Percentiles rank a stretch among this genome's conserved stretches.
phyloP scores from a whole-genome alignment of 2,797 vertebrate species.

The Psittacula derbiana region DNA sequence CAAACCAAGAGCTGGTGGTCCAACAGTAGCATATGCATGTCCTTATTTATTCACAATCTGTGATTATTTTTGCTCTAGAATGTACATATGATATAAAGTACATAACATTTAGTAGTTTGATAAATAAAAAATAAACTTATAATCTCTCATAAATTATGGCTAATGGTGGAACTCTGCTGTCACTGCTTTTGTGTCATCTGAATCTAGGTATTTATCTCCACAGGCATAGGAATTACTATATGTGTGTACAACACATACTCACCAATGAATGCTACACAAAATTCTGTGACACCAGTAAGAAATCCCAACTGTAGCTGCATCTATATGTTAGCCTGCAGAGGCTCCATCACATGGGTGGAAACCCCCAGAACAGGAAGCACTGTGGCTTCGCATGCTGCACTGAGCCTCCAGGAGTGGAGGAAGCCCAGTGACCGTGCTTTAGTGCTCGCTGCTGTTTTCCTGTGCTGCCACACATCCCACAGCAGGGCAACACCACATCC shows the following conservation, averaged over 20 bases:
- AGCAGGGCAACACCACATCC: neutral
- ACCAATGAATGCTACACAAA: neutral
- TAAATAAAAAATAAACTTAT: neutral
- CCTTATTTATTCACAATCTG: neutral
- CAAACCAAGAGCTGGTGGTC: neutral
- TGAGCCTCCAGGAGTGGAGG: neutral
- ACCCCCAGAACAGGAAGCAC: neutral
- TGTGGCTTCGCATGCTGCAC: neutral
- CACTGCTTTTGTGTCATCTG: neutral
- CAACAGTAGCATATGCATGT: neutral
- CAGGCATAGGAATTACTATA: neutral
- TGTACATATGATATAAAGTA: neutral
- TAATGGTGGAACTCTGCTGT: neutral
- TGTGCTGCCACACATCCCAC: accelerated
- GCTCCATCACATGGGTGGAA: neutral
- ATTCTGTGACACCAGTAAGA: neutral
- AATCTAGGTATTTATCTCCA: accelerated
- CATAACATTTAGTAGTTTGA: neutral
- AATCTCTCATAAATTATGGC: neutral
- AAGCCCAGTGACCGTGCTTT: accelerated
- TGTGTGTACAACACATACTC: neutral
- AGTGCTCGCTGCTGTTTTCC: neutral
- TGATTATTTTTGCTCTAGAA: neutral
- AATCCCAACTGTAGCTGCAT: neutral
- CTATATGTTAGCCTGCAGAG: neutral